These are phyloP conservation scores for Cataglyphis hispanica DNA, from an alignment of 1,140 invertebrate genomes.

Conservation along the genomic window DNA sequence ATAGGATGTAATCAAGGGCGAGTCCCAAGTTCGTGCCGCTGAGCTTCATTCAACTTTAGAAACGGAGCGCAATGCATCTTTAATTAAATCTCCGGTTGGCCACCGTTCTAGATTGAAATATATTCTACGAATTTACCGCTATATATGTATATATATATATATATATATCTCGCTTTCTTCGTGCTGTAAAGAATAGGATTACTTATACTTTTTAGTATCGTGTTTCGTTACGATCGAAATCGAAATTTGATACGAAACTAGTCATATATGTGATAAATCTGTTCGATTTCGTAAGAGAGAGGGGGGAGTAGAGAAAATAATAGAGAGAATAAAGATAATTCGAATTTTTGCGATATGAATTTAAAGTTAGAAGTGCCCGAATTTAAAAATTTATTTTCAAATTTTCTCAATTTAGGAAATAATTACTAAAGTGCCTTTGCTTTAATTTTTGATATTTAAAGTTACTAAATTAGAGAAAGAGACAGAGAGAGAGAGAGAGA, in stretches of 20 bases:
- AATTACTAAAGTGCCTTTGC: slow-evolving; percentile 15
- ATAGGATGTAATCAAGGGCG: slow-evolving; percentile 72
- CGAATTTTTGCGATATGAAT: slow-evolving; percentile 23
- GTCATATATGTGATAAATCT: background rate
- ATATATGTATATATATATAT: no score
- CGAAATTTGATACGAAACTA: background rate
- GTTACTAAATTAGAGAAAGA: slow-evolving; percentile 16
- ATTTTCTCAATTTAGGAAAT: background rate
- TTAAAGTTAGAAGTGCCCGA: background rate
- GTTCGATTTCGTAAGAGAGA: background rate
- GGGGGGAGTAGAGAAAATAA: no score
- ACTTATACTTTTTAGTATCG: background rate
- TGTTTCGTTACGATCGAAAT: slow-evolving; percentile 17
- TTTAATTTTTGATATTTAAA: slow-evolving; percentile 17
- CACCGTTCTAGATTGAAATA: slow-evolving; percentile 71
- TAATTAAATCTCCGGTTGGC: slow-evolving; percentile 80
- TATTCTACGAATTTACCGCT: slow-evolving; percentile 73
- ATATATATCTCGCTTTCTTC: background rate
- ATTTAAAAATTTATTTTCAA: slow-evolving; percentile 34
- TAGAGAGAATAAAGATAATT: background rate
- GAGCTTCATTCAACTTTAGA: slow-evolving; percentile 77
- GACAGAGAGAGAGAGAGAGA: no score
- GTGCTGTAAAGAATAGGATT: background rate
- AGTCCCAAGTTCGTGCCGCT: slow-evolving; percentile 53
- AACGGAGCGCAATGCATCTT: slow-evolving; percentile 80